Evolutionary conservation across 1,140 invertebrate genomes (phyloP), one percentile per base, ranked within the genome.

Genomic region (Manduca sexta): DNA sequence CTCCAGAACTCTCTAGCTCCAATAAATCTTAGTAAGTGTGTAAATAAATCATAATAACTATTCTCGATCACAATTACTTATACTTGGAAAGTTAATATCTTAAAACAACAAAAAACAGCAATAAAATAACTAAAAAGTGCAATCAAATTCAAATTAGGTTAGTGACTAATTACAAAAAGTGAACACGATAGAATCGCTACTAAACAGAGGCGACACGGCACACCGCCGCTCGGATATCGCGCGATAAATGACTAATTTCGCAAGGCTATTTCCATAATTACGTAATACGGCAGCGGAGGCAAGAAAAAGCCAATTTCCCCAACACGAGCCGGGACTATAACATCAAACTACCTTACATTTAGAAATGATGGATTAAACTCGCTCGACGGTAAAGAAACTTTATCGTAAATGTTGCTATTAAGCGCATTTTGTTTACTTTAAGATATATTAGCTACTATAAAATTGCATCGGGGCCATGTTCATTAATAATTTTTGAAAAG

Each of bases 211-310:
- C 29, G 41, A 43, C 10, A 31, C 8, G 13, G 2, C n/a, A n/a
- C n/a, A n/a, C n/a, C 2, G 14, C 11, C 8, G 31, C 26, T 44
- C 33, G 21, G 26, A 33, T 45, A 49, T 49, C 34, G 30, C 34
- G 30, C 17, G 41, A 34, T 51, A 44, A 52, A 56, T 52, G 49
- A 52, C 48, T 52, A 41, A 56, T 56, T 52, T 39, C 45, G 38
- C 34, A 12, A 50, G 26, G 18, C 49, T 31, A 51, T 48, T 56
- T 56, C 31, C 45, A 45, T 48, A 46, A 43, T 46, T 37, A 37
- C 34, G 34, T 46, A 46, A 46, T 21, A 21, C 18, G 17, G 18
- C 33, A 29, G 21, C 38, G 41, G 26, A 38, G 45, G 17, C 40
- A 44, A 44, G 42, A 44, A 46, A 46, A 46, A 46, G 16, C 45